Percentiles rank a stretch among this genome's conserved stretches.
These are phyloP conservation scores for Thera britannica DNA, from an alignment of 2,888 invertebrate species.

Conservation along the genomic window DNA sequence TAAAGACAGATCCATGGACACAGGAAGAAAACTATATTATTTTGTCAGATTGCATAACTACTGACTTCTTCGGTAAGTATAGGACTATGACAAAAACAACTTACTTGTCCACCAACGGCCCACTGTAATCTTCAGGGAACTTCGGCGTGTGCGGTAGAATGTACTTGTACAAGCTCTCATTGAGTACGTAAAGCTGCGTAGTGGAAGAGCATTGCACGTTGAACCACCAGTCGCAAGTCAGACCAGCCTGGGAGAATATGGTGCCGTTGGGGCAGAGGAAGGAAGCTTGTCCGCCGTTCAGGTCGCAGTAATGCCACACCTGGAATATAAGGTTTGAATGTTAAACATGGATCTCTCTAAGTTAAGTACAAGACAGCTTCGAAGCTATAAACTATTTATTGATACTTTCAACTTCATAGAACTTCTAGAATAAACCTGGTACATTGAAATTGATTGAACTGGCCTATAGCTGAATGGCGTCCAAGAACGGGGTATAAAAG, in stretches of 20 bases:
- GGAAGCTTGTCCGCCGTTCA: constrained; percentile 95
- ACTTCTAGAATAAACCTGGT: too few species aligned
- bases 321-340: constrained; percentile 55
- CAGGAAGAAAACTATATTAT: too few species aligned
- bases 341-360: neutral
- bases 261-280: constrained; percentile 96
- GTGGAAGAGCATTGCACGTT: constrained; percentile 94
- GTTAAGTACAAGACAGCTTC: too few species aligned
- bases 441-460: too few species aligned
- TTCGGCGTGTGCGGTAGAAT: constrained; percentile 94
- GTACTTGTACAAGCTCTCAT: constrained; percentile 94
- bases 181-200: constrained; percentile 93
- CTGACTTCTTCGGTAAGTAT: neutral
- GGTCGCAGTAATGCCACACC: constrained; percentile 97
- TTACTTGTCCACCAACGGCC: constrained; percentile 93
- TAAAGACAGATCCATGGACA: too few species aligned
- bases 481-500: too few species aligned
- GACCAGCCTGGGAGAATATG: constrained; percentile 94
- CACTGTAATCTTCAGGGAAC: constrained; percentile 95
- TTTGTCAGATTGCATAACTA: neutral
- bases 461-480: too few species aligned
- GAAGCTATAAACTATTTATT: too few species aligned
- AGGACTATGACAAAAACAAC: constrained; percentile 43
- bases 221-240: constrained; percentile 97
- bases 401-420: too few species aligned